Evolutionary conservation across 2,113 vertebrate genomes (phyloP), one percentile per base, ranked within the genome.

Genomic region (Hemiprocne comata): DNA sequence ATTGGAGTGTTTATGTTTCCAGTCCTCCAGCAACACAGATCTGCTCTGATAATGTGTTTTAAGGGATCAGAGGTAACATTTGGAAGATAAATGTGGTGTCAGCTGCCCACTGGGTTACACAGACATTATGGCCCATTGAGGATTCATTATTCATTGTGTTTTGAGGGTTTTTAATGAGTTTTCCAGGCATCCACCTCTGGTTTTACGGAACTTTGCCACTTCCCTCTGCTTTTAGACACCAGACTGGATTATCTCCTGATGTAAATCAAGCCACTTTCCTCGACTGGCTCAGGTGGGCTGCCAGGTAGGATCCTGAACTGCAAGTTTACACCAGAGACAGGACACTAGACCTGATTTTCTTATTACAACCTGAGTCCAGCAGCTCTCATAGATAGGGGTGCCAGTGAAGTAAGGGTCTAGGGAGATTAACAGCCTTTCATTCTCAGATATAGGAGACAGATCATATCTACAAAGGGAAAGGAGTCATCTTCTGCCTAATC

Each of bases 1-100:
- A 97, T 97, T 95, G 96, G 83, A 54, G 14, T 94, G 89, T 95
- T 96, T 97, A 80, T 84, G 78, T 71, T 86, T 83, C 80, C 87
- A 94, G 60, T 31, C 78, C 75, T 89, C 89, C 74, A 73, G 93
- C 75, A 91, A 62, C 71, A 90, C 72, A 89, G 85, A 94, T 95
- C 73, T 81, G 82, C 46, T 82, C 93, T 61, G 83, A 86, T 95
- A 93, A 95, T 70, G 80, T 54, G 33, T 87, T 94, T 88, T 84
- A 67, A 81, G 77, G 69, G 89, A 57, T 33, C 64, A 76, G 85
- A 75, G 71, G 94, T 86, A 96, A 60, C 46, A 15, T 94, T 66
- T 70, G 83, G 87, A 93, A 96, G 93, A 95, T 70, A 55, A 86
- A 96, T 92, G 86, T 46, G 26, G 77, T 95, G 91, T 92, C 91